A percentile compares a stretch with the other conserved stretches of the same genome.
Evolutionary conservation across 2,797 vertebrate genomes (phyloP).

Genomic region (Betta splendens): DNA sequence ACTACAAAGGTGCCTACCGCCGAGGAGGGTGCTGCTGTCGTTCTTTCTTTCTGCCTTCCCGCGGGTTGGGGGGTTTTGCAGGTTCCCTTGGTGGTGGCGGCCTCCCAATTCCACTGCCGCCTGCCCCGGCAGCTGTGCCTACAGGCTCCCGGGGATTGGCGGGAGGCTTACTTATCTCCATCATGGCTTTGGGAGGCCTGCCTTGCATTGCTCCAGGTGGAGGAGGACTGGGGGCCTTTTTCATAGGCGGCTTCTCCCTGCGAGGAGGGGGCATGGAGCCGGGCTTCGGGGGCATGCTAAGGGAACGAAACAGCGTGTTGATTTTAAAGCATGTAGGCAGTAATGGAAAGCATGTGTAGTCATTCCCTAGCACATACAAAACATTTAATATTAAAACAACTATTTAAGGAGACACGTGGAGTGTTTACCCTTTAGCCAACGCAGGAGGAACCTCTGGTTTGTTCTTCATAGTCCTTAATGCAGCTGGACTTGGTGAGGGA

Average conservation of each 20-base stretch:
- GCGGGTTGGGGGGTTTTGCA: conserved; percentile 82
- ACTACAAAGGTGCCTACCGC: conserved; percentile 79
- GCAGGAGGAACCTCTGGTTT: conserved; percentile 85
- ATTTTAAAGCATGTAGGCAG: conserved; percentile 31
- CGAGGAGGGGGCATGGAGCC: conserved; percentile 69
- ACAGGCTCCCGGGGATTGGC: conserved; percentile 74
- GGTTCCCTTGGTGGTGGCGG: conserved; percentile 75
- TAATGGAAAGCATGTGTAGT: neutral
- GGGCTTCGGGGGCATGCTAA: conserved; percentile 71
- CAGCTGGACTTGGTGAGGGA: conserved; percentile 88
- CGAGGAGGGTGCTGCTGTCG: conserved; percentile 85
- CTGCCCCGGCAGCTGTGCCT: conserved; percentile 63
- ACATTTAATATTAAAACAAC: neutral
- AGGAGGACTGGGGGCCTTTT: conserved; percentile 85
- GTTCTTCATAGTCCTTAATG: conserved; percentile 86
- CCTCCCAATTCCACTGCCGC: conserved; percentile 69
- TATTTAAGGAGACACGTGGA: neutral
- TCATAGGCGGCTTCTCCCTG: conserved; percentile 89
- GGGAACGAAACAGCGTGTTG: conserved; percentile 28
- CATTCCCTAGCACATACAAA: neutral
- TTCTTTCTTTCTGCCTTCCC: conserved; percentile 91
- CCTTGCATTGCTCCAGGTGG: conserved; percentile 71
- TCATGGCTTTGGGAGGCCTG: conserved; percentile 70
- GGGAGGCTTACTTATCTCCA: conserved; percentile 83
- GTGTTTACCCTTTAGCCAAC: conserved; percentile 85